Percentiles rank a stretch among this genome's conserved stretches.
phyloP scores from a whole-genome alignment of 2,113 vertebrate genomes.

The Atlantisia rogersi region DNA sequence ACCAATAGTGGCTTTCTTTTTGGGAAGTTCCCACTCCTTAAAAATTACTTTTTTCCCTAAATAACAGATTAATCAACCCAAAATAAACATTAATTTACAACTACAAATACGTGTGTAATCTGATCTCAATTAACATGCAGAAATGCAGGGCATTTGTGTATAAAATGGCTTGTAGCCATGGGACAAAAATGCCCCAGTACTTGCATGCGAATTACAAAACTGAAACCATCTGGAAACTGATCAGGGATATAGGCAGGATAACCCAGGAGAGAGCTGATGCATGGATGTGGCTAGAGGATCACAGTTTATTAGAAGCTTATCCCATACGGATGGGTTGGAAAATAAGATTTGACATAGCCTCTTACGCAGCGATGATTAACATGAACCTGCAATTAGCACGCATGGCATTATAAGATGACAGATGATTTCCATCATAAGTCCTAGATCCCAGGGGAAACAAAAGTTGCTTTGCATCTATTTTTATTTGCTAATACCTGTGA shows the following conservation, averaged over 20 bases:
- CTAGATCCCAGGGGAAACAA: background rate
- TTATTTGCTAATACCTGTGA: background rate
- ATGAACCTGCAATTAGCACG: conserved; percentile 36
- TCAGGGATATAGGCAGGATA: background rate
- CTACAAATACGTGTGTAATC: background rate
- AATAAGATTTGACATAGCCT: conserved; percentile 37
- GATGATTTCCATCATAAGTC: conserved; percentile 25
- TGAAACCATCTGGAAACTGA: conserved; percentile 23
- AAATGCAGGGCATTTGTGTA: background rate
- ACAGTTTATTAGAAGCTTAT: conserved; percentile 37
- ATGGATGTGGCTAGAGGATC: conserved; percentile 2
- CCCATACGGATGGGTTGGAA: conserved; percentile 8
- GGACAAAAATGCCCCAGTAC: background rate
- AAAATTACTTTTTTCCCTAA: conserved; percentile 11
- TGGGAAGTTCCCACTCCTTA: background rate
- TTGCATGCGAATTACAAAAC: conserved; percentile 2
- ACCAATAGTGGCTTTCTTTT: background rate
- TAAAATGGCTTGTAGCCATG: background rate
- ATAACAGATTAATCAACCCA: background rate
- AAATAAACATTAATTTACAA: background rate
- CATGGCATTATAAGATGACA: background rate
- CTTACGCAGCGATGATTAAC: conserved; percentile 6
- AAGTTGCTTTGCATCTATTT: background rate
- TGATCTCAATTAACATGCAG: background rate
- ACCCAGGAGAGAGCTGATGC: background rate